These are phyloP conservation scores for Blastobasis adustella DNA, from an alignment of 2,888 invertebrate species.

Conservation along the genomic window DNA sequence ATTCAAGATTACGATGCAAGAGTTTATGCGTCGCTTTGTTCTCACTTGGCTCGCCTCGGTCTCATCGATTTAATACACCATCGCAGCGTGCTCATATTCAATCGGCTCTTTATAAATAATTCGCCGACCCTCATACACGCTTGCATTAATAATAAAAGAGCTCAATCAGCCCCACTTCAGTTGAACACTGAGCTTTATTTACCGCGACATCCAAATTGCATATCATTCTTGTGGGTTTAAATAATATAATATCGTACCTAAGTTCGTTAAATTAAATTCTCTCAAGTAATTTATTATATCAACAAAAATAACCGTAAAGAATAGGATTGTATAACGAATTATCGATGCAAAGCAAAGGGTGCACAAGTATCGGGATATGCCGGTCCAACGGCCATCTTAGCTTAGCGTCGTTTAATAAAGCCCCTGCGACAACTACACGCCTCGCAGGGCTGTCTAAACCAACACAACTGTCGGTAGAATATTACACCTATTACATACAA, in stretches of 20 bases:
- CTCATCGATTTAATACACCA: conserved; percentile 47
- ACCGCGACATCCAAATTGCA: too few species aligned
- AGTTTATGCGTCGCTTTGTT: conserved; percentile 21
- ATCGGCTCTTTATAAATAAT: conserved; percentile 51
- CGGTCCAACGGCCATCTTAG: conserved; percentile 68
- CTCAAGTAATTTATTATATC: too few species aligned
- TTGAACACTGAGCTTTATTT: too few species aligned
- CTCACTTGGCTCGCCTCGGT: conserved; percentile 24
- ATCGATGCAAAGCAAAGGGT: conserved; percentile 56
- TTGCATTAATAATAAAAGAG: conserved; percentile 53
- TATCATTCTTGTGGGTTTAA: too few species aligned
- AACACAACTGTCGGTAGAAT: conserved; percentile 16
- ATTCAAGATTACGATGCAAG: conserved; percentile 23
- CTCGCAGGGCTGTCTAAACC: conserved; percentile 44
- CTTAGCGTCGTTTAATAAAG: conserved; percentile 66
- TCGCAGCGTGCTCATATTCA: conserved; percentile 42
- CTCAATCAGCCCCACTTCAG: conserved; percentile 31
- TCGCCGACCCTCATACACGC: conserved; percentile 51
- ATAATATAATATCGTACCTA: too few species aligned
- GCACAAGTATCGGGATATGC: conserved; percentile 63
- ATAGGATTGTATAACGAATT: conserved; percentile 30
- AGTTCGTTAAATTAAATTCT: too few species aligned
- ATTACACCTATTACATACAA: conserved; percentile 11
- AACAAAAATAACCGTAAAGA: too few species aligned
- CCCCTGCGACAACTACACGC: conserved; percentile 60